Evolutionary conservation across 2,797 vertebrate species (phyloP).

Genomic region (Semotilus atromaculatus): DNA sequence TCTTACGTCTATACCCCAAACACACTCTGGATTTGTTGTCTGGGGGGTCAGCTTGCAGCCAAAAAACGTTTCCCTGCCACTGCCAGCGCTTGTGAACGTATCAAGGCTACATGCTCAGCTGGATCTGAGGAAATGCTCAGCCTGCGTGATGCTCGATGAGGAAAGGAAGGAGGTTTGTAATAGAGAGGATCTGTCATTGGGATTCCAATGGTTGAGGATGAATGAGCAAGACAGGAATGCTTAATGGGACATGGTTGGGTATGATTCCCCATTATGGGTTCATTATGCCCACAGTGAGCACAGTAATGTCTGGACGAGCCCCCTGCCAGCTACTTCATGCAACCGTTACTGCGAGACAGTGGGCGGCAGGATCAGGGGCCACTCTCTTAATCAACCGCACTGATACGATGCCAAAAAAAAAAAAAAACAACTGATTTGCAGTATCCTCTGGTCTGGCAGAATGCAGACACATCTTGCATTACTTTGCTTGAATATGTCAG

Average conservation of each 20-base stretch:
- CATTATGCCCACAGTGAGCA: conserved; percentile 67
- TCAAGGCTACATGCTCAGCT: conserved; percentile 69
- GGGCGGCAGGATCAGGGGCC: conserved; percentile 16
- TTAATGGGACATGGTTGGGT: conserved; percentile 66
- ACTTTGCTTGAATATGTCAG: neutral
- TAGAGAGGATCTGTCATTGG: conserved; percentile 55
- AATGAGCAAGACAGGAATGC: conserved; percentile 53
- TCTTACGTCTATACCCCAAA: conserved; percentile 50
- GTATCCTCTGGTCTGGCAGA: neutral
- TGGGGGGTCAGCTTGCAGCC: conserved; percentile 76
- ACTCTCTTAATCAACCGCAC: conserved; percentile 24
- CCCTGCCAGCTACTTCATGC: conserved; percentile 27
- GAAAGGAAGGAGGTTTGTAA: conserved; percentile 24
- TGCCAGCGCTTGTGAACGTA: conserved; percentile 73
- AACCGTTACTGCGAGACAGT: conserved; percentile 27
- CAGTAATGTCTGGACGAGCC: conserved; percentile 60
- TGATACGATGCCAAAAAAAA: neutral
- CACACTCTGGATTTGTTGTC: conserved; percentile 71
- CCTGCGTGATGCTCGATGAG: conserved; percentile 61
- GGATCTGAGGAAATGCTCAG: conserved; percentile 69
- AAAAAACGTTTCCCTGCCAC: conserved; percentile 75
- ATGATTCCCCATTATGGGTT: conserved; percentile 62
- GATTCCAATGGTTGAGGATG: conserved; percentile 49
- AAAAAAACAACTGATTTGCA: neutral
- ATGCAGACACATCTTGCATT: neutral